Evolutionary conservation across 2,888 invertebrate species (phyloP), one percentile per base, ranked within the genome.

Genomic region (Xanthorhoe spadicearia): DNA sequence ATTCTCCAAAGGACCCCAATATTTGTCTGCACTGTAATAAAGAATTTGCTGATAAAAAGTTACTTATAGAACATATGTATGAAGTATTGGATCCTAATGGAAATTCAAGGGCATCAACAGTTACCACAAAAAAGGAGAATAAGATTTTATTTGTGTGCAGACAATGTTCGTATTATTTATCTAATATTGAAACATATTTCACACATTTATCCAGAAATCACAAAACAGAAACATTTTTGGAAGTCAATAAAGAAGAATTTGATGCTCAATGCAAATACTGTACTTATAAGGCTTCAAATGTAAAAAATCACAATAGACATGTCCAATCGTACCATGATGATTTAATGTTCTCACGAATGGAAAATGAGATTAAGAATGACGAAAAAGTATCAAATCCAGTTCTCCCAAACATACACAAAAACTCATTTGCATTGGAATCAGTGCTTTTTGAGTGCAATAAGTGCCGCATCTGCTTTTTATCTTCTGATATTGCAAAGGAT

Each of bases 31-130:
- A 90, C 72, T 90, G 90, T 68, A 75, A 82, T 18, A 70, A 77
- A 68, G 17, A 63, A 52, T 90, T 90, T 81, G 52, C 75, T 57
- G 80, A 77, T 48, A 78, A 81, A 58, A 78, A 80, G 71, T 71
- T 72, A 49, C 75, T 90, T 23, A 87, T 90, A 74, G 85, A 90
- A 59, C 90, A 90, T 66, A 79, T 90, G 43, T 90, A 90, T 72
- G 75, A 79, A 58, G 72, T 87, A 62, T 74, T 90, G 23, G 76
- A 84, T 62, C 74, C 78, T 50, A 77, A 76, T 58, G 76, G 65
- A 53, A 68, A 19, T 17, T 13, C 53, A 56, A 35, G 8, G 65
- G 49, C 6, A 13, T 15, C 8, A 17, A 23, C 43, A 32, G 15
- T 9, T 51, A 54, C 32, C 32, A 38, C 10, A 28, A 66, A 59